These are phyloP conservation scores for Pinna nobilis DNA, from an alignment of 1,140 invertebrate genomes.

Conservation along the genomic window DNA sequence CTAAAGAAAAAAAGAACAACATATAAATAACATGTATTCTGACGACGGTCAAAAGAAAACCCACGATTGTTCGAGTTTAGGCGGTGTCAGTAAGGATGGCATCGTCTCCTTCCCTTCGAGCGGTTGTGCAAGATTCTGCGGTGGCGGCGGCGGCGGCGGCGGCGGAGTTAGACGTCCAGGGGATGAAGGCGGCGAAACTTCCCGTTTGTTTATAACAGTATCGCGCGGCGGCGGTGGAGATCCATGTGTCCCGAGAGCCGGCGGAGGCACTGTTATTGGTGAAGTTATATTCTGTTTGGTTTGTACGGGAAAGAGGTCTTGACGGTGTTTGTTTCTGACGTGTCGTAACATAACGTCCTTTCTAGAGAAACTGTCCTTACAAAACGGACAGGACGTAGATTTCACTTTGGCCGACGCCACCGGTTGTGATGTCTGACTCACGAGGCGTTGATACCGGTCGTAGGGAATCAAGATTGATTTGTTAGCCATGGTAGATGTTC, in stretches of 20 bases:
- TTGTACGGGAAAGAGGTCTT: neutral
- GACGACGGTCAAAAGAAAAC: neutral
- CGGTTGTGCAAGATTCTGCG: neutral
- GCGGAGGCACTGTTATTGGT: neutral
- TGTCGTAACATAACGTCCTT: conserved; percentile 8
- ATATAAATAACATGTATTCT: neutral
- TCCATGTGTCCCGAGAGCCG: neutral
- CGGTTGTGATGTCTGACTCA: neutral
- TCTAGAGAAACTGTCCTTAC: neutral
- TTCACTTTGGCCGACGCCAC: neutral
- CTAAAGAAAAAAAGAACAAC: neutral
- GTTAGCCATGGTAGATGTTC: neutral
- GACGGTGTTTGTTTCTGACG: neutral
- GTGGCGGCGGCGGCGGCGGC: neutral
- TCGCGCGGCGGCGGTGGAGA: neutral
- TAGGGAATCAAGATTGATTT: conserved; percentile 19
- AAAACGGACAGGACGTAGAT: neutral
- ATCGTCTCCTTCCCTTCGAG: neutral
- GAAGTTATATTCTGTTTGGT: too few relatives aligned
- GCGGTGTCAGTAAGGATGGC: neutral
- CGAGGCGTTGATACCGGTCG: conserved; percentile 12
- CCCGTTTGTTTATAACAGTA: too few relatives aligned
- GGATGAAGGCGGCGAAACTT: neutral
- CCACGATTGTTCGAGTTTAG: neutral
- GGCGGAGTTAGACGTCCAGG: neutral